Percentiles rank a stretch among this genome's conserved stretches.
Conservation (phyloP, 2,888 invertebrate genomes). For the Drosophila barbarae region DNA sequence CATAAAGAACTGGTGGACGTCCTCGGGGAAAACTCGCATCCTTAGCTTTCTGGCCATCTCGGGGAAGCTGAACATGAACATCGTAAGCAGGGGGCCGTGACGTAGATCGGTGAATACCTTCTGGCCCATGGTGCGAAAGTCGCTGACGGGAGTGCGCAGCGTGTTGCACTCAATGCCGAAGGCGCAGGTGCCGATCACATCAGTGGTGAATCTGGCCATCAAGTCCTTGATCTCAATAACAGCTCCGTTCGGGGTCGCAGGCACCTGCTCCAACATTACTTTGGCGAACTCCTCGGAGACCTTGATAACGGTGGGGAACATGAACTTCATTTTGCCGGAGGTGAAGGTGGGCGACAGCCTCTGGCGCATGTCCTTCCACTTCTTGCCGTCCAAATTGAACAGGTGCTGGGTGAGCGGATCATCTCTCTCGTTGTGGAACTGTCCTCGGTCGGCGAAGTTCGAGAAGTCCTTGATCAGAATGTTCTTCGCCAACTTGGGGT, state of each 20-base stretch:
- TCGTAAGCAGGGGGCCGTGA: slow-evolving; percentile 39
- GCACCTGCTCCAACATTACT: slow-evolving; percentile 50
- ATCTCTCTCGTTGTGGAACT: slow-evolving; percentile 70
- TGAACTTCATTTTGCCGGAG: slow-evolving; percentile 71
- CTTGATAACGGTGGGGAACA: slow-evolving; percentile 62
- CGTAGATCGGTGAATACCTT: slow-evolving; percentile 44
- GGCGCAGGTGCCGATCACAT: slow-evolving; percentile 81
- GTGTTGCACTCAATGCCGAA: slow-evolving; percentile 80
- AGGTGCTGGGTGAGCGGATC: slow-evolving; percentile 78
- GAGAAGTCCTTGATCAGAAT: slow-evolving; percentile 67
- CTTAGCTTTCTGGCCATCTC: slow-evolving; percentile 60
- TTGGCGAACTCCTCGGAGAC: slow-evolving; percentile 54
- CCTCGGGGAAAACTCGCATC: slow-evolving; percentile 58
- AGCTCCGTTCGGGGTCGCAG: slow-evolving; percentile 11
- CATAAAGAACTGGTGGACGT: slow-evolving; percentile 74
- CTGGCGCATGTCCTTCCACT: slow-evolving; percentile 79
- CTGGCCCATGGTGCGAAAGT: slow-evolving; percentile 71
- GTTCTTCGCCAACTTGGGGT: slow-evolving; percentile 58
- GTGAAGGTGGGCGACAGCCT: slow-evolving; percentile 77
- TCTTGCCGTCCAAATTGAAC: slow-evolving; percentile 75
- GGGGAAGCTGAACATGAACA: slow-evolving; percentile 54
- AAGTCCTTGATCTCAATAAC: slow-evolving; percentile 79
- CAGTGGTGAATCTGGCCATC: slow-evolving; percentile 80
- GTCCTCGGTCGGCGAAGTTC: slow-evolving; percentile 77
- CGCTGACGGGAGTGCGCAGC: slow-evolving; percentile 72